Base-by-base conservation (phyloP, 2,113 vertebrate species). In the Planiliza haematocheilus region DNA sequence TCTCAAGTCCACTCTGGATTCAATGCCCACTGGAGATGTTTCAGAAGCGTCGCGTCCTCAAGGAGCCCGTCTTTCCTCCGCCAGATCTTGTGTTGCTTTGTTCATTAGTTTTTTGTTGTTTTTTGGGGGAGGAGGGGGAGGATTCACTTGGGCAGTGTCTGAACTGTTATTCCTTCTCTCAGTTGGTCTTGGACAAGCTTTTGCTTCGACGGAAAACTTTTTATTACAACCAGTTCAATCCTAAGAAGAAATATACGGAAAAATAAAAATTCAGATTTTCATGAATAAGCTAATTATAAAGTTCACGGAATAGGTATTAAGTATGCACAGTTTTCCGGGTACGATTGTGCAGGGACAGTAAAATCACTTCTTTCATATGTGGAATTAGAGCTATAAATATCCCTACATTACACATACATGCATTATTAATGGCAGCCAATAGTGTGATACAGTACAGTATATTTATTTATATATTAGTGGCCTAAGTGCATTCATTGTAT, bases 1-100 rank as follows among this genome's bases (percentile, higher is more conserved):
- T 76, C 63, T 62, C 53, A 71, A 77, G 49, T 61, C 39, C 79
- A 68, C 53, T 77, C 79, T 74, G 59, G 76, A 83, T 81, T 45
- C 30, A 69, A 69, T 60, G 70, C 72, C 46, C 56, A 46, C 41
- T 74, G 63, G 52, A 85, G 73, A 36, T 37, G 45, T 69, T 74
- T 82, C 77, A 86, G 73, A 76, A 70, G 69, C 75, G 53, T 51
- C 2, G 69, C 3, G 18, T 78, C 63, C 73, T 81, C 58, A 67
- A 88, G 43, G 62, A 77, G 74, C 63, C 60, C 30, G 63, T 72
- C 73, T 70, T 52, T 73, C 74, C 69, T 66, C 43, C 72, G 77
- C 37, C 59, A 50, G 66, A 67, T 52, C 78, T 50, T 39, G 46
- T 74, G 74, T 65, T 55, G 43, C 65, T 81, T 82, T 81, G 73